A percentile compares a stretch with the other conserved stretches of the same genome.
phyloP scores from a whole-genome alignment of 1,140 invertebrate genomes.

The Hypsibius dujardini region DNA sequence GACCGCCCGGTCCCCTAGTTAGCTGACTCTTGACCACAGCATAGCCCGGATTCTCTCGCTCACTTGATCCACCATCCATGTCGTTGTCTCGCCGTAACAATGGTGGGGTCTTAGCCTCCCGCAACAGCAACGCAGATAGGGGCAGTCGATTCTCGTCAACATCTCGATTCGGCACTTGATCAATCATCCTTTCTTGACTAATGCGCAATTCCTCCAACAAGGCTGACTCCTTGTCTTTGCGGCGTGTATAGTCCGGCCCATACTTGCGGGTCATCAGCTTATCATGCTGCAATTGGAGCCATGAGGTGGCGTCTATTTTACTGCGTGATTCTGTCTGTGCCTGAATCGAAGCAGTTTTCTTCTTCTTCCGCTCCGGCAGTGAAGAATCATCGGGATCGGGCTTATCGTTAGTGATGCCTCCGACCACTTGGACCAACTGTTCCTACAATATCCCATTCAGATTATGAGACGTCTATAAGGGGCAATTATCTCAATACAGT shows the following conservation, averaged over 20 bases:
- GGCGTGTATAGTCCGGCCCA: neutral
- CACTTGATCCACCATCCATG: too few species aligned
- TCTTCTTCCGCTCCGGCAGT: slow-evolving; percentile 4
- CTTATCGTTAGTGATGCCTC: neutral
- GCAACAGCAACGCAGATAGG: neutral
- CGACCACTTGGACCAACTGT: too few species aligned
- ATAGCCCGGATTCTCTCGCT: neutral
- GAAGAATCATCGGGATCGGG: neutral
- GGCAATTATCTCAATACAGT: too few species aligned
- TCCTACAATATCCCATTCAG: too few species aligned
- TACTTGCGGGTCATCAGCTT: slow-evolving; percentile 13
- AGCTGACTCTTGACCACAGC: neutral
- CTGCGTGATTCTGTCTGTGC: neutral
- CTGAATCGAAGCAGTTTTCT: slow-evolving; percentile 12
- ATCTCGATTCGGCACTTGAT: slow-evolving; percentile 10
- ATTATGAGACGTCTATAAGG: too few species aligned
- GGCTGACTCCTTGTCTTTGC: neutral
- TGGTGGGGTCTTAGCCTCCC: slow-evolving; percentile 12
- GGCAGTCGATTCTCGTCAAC: slow-evolving; percentile 5
- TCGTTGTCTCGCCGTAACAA: neutral
- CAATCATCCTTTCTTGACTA: neutral
- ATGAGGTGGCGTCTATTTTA: neutral
- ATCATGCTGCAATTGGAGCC: slow-evolving; percentile 1
- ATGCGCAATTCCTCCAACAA: slow-evolving; percentile 10
- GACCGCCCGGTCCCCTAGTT: neutral